phyloP scores from a whole-genome alignment of 2,113 vertebrate species.

The Heteronetta atricapilla region DNA sequence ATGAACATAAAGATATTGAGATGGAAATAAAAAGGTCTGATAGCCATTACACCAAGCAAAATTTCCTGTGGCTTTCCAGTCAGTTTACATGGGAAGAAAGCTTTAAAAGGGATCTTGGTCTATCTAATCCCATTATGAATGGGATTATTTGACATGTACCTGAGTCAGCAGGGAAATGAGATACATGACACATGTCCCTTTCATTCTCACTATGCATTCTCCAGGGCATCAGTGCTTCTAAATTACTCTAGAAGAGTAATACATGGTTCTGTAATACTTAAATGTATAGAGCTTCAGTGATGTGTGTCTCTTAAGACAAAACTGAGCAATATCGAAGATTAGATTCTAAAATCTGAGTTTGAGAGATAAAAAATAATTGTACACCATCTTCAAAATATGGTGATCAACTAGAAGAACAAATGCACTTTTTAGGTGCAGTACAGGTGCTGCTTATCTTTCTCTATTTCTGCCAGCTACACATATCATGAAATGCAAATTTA shows the following conservation, averaged over 20 bases:
- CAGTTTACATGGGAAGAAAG: background rate
- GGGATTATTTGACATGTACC: background rate
- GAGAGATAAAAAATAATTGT: background rate
- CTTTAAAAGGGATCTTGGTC: background rate
- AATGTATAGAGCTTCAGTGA: background rate
- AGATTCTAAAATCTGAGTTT: background rate
- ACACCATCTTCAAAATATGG: background rate
- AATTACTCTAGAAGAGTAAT: background rate
- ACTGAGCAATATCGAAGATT: background rate
- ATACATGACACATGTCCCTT: background rate
- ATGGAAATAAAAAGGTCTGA: background rate
- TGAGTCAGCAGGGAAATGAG: background rate
- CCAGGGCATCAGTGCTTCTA: background rate
- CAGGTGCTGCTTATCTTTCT: background rate
- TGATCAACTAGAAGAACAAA: background rate
- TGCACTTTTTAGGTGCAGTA: background rate
- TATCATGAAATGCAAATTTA: conserved; percentile 15
- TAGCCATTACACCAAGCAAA: background rate
- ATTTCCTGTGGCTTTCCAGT: background rate
- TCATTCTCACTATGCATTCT: background rate
- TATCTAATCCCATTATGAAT: background rate
- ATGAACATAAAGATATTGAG: background rate
- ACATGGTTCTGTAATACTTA: background rate
- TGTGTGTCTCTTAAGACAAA: background rate
- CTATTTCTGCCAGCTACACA: background rate